Percentiles rank a stretch among this genome's conserved stretches.
phyloP scores from a whole-genome alignment of 2,797 vertebrate genomes.

The Rhynchonycteris naso region DNA sequence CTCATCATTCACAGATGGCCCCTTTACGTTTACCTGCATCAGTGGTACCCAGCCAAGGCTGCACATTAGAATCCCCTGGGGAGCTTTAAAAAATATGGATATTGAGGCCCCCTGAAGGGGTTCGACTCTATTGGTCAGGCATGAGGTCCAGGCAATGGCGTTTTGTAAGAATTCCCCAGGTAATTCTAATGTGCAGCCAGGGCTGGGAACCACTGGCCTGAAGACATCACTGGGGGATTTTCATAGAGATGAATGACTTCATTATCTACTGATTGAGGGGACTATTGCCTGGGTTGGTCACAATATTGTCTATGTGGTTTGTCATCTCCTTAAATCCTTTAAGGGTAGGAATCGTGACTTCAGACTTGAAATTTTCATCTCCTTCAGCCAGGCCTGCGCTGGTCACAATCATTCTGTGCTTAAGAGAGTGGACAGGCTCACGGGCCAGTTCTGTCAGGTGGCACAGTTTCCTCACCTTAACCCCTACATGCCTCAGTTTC shows the following conservation, averaged over 20 bases:
- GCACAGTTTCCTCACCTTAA: background rate
- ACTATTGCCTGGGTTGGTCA: background rate
- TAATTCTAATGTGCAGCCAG: background rate
- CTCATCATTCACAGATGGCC: background rate
- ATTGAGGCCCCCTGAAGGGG: background rate
- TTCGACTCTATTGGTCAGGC: background rate
- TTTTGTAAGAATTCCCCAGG: constrained; percentile 32
- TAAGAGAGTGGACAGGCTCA: background rate
- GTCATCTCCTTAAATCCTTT: background rate
- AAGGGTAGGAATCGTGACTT: background rate
- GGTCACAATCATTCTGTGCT: background rate
- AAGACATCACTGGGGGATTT: background rate
- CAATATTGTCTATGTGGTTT: background rate
- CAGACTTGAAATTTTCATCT: background rate
- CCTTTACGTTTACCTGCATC: background rate
- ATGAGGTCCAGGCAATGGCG: background rate
- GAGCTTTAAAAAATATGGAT: background rate
- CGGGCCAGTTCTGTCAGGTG: background rate
- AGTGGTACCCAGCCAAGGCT: background rate
- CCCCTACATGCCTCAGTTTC: background rate
- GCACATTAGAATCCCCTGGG: background rate
- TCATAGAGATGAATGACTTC: constrained; percentile 17
- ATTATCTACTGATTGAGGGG: background rate
- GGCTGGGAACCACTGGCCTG: background rate
- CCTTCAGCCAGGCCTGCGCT: background rate